Percentiles rank a stretch among this genome's conserved stretches.
phyloP scores from a whole-genome alignment of 2,113 vertebrate species.

The Sus scrofa region T2T-Sscrofa CM000812.6:55611001-55611500 shows the following conservation, averaged over 20 bases:
- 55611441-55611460: not conserved
- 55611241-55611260: fast-evolving
- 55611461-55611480: not conserved
- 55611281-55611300: not conserved
- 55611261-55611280: not conserved
- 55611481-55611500: not conserved
- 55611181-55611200: not conserved
- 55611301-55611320: not conserved
- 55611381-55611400: slow-evolving; percentile 23
- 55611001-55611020: not conserved
- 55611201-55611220: not conserved
- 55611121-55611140: not conserved
- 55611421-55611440: not conserved
- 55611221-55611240: not conserved
- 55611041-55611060: not conserved
- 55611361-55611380: not conserved
- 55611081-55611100: not conserved
- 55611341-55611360: not conserved
- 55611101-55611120: not conserved
- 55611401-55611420: no score
- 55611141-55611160: not conserved
- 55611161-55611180: not conserved
- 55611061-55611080: not conserved
- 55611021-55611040: no score
- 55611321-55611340: not conserved